These are phyloP conservation scores for Chrysochloris asiatica DNA, from an alignment of 2,113 vertebrate genomes.

Conservation along the genomic window DNA sequence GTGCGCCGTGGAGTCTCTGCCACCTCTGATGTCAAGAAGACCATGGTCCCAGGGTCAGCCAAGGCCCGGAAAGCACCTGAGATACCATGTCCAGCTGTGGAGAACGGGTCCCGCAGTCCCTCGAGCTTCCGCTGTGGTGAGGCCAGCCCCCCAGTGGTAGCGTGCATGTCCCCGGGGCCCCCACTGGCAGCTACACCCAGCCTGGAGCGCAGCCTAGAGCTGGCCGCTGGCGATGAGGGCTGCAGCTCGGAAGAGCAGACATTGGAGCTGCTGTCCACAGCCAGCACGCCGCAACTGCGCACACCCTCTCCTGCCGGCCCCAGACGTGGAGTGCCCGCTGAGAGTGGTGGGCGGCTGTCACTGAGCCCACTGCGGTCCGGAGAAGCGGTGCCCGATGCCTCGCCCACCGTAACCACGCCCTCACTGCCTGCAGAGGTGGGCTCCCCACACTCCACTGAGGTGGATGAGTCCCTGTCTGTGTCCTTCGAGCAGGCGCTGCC, in stretches of 20 bases:
- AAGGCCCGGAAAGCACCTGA: constrained; percentile 35
- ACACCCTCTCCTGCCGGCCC: constrained; percentile 86
- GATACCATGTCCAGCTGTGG: not conserved
- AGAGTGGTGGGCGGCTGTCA: constrained; percentile 79
- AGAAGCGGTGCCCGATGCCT: constrained; percentile 86
- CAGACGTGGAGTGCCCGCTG: constrained; percentile 45
- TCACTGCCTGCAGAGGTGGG: constrained; percentile 92
- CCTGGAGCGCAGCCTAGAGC: constrained; percentile 84
- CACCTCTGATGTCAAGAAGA: not conserved
- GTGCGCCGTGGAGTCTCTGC: constrained; percentile 59
- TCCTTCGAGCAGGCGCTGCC: constrained; percentile 92
- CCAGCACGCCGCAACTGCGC: constrained; percentile 84
- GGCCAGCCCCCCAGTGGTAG: constrained; percentile 66
- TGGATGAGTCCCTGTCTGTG: constrained; percentile 92
- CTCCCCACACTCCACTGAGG: constrained; percentile 93
- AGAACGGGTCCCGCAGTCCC: constrained; percentile 81
- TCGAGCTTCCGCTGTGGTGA: constrained; percentile 81
- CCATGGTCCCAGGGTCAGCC: constrained; percentile 42
- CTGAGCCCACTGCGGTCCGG: constrained; percentile 85
- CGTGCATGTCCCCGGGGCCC: constrained; percentile 83
- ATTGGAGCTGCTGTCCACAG: constrained; percentile 85
- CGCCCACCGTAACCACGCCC: constrained; percentile 89
- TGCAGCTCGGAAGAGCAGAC: constrained; percentile 89
- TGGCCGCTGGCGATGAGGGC: constrained; percentile 81
- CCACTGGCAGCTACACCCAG: constrained; percentile 83